Evolutionary conservation across 2,113 vertebrate genomes (phyloP).

Genomic region (Muntiacus muntjak): DNA sequence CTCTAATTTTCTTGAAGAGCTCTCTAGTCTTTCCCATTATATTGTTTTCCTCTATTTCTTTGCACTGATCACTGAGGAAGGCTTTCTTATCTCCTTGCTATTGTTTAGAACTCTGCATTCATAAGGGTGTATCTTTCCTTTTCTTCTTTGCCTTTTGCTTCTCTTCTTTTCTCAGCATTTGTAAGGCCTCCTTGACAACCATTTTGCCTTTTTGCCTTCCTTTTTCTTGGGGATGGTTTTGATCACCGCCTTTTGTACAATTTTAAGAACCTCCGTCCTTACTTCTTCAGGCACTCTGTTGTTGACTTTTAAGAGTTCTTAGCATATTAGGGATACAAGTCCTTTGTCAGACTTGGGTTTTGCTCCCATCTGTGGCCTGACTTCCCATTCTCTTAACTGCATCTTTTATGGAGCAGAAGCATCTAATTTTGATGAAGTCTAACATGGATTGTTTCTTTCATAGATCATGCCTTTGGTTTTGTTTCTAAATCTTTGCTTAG

Average conservation of each 20-base stretch:
- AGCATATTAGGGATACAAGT: background rate
- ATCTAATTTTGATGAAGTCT: no score
- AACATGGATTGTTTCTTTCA: background rate
- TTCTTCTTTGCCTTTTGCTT: accelerated
- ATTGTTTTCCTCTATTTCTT: background rate
- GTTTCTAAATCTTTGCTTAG: background rate
- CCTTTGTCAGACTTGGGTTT: background rate
- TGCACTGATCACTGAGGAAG: background rate
- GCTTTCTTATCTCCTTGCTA: background rate
- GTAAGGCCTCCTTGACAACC: background rate
- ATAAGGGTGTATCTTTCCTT: background rate
- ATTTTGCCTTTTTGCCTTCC: background rate
- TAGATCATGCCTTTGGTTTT: background rate
- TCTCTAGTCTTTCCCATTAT: background rate
- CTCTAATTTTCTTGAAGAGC: background rate
- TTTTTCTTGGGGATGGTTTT: background rate
- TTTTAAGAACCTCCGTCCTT: background rate
- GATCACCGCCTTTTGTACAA: background rate
- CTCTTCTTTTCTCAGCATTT: background rate
- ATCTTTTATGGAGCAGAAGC: background rate
- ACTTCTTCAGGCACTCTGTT: background rate
- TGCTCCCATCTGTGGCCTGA: background rate
- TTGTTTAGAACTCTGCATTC: background rate
- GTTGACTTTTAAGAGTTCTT: background rate
- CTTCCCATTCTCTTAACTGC: no score